Evolutionary conservation across 2,797 vertebrate genomes (phyloP).

Genomic region (Sebastes vulpes): DNA sequence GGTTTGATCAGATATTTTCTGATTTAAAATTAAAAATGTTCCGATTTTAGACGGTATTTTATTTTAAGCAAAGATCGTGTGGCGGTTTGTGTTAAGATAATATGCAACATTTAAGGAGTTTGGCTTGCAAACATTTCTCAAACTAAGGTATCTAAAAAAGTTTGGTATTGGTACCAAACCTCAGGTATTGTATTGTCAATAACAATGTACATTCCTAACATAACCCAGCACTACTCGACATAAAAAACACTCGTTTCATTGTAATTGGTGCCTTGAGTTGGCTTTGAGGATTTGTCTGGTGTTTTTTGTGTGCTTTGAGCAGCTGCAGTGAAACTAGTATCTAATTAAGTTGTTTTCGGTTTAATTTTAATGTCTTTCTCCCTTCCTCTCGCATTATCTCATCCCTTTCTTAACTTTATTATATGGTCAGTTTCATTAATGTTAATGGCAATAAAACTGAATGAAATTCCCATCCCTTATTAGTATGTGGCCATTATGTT

Average conservation of each 20-base stretch:
- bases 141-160: background rate
- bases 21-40: background rate
- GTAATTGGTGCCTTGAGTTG: background rate
- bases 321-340: background rate
- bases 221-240: background rate
- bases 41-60: background rate
- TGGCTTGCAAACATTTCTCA: background rate
- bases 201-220: background rate
- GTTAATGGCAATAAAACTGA: background rate
- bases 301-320: background rate
- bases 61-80: background rate
- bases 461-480: background rate
- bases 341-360: background rate
- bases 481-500: background rate
- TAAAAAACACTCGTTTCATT: background rate
- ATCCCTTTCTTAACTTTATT: background rate
- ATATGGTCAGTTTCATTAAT: background rate
- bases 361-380: background rate
- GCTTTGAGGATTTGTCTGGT: background rate
- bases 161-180: no score
- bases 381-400: background rate
- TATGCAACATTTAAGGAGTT: no score
- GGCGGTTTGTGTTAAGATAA: no score
- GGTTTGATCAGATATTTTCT: background rate
- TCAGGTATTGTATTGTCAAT: background rate